Evolutionary conservation across 2,797 vertebrate species (phyloP).

Genomic region (Oryzias sinensis): DNA sequence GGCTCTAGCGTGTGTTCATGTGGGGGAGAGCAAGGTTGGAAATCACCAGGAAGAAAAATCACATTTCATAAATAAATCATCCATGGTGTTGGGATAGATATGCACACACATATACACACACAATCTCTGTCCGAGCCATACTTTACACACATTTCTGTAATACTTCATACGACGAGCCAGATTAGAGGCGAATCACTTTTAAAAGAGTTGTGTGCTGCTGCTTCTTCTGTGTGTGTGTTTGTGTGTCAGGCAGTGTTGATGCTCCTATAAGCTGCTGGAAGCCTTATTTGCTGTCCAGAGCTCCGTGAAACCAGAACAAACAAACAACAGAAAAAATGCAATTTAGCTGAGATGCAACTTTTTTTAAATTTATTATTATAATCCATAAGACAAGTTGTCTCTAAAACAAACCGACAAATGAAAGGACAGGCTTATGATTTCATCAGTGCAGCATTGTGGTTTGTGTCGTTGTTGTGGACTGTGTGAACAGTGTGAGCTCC

Average conservation of each 20-base stretch:
- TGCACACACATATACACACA: constrained; percentile 12
- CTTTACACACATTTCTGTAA: constrained; percentile 20
- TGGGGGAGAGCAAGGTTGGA: constrained; percentile 42
- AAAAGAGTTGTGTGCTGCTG: constrained; percentile 30
- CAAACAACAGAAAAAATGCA: neutral
- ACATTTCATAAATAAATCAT: constrained; percentile 76
- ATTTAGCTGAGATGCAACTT: too few relatives aligned
- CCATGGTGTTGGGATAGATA: constrained; percentile 44
- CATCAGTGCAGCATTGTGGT: too few relatives aligned
- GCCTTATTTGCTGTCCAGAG: constrained; percentile 20
- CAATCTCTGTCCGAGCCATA: constrained; percentile 19
- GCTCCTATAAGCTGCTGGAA: constrained; percentile 14
- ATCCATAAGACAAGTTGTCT: too few relatives aligned
- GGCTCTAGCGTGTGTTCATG: constrained; percentile 28
- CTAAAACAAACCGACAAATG: too few relatives aligned
- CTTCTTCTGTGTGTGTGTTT: constrained; percentile 3
- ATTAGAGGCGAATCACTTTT: constrained; percentile 54
- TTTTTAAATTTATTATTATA: too few relatives aligned
- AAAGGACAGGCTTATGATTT: too few relatives aligned
- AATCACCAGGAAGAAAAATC: constrained; percentile 68
- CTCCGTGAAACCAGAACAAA: neutral
- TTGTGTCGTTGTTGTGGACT: too few relatives aligned
- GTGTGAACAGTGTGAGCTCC: too few relatives aligned
- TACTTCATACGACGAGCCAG: constrained; percentile 44
- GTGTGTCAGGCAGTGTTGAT: constrained; percentile 7